phyloP scores from a whole-genome alignment of 1,140 invertebrate genomes.

The Pseudomyrmex concolor region DNA sequence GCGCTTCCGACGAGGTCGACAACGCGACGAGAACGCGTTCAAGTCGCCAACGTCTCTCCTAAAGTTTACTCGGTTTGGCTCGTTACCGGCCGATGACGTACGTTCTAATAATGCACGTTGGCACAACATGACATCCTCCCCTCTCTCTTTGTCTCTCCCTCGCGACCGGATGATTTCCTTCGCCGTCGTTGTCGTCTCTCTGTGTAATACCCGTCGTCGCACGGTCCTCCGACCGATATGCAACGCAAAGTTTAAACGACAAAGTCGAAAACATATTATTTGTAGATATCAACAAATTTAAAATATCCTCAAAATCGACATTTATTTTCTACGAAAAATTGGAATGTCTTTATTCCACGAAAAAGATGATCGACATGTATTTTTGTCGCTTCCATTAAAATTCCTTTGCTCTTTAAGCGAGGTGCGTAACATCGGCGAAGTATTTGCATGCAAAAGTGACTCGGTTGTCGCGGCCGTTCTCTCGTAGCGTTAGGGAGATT shows the following conservation, averaged over 20 bases:
- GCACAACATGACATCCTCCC: constrained; percentile 64
- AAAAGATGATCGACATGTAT: constrained; percentile 57
- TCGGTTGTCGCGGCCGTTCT: constrained; percentile 14
- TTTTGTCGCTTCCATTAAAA: constrained; percentile 33
- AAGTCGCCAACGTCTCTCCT: constrained; percentile 65
- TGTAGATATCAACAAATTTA: background rate
- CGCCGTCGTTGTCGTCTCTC: background rate
- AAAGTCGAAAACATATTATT: constrained; percentile 15
- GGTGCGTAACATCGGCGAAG: constrained; percentile 23
- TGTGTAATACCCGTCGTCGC: constrained; percentile 52
- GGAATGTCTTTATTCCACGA: background rate
- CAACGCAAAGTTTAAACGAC: constrained; percentile 20
- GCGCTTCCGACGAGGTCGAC: constrained; percentile 26
- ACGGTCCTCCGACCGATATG: background rate
- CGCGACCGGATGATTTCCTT: constrained; percentile 54
- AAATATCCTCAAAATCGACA: constrained; percentile 30
- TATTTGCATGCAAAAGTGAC: constrained; percentile 30
- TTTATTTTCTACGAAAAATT: constrained; percentile 7
- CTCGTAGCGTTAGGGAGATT: constrained; percentile 43
- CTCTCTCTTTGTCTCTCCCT: constrained; percentile 10
- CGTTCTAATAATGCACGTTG: constrained; percentile 78
- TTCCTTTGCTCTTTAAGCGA: constrained; percentile 13
- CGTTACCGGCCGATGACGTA: constrained; percentile 77
- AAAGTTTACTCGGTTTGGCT: constrained; percentile 78
- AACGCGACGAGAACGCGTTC: constrained; percentile 53